These are phyloP conservation scores for Habroteleia sp. DNA, from an alignment of 2,888 invertebrate species.

Conservation along the genomic window DNA sequence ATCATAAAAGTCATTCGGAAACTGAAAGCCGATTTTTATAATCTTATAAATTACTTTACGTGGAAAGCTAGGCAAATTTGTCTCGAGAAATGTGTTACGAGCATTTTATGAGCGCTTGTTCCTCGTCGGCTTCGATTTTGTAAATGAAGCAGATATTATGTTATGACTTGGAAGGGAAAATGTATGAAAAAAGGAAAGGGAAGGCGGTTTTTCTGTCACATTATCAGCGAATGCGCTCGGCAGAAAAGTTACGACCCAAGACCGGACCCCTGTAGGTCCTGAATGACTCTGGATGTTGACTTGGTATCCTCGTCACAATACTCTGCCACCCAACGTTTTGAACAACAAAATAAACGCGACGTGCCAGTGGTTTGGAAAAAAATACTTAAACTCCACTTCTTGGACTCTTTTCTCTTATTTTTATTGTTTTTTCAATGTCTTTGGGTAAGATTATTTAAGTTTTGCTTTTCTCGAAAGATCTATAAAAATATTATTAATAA, in stretches of 20 bases:
- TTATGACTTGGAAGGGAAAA: slow-evolving; percentile 42
- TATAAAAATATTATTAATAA: slow-evolving; percentile 46
- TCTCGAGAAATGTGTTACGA: slow-evolving; percentile 11
- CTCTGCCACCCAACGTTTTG: slow-evolving; percentile 47
- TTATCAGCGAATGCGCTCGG: slow-evolving; percentile 40
- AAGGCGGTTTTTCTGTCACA: slow-evolving; percentile 35
- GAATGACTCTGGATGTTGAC: slow-evolving; percentile 41
- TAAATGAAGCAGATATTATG: slow-evolving; percentile 29
- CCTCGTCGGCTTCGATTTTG: slow-evolving; percentile 2
- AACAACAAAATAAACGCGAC: slow-evolving; percentile 39
- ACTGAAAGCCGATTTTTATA: slow-evolving; percentile 17
- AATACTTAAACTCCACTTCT: slow-evolving; percentile 2
- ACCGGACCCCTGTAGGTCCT: slow-evolving; percentile 48
- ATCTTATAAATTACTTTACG: slow-evolving; percentile 30
- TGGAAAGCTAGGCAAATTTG: slow-evolving; percentile 28
- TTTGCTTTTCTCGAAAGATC: slow-evolving; percentile 25
- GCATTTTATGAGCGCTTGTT: slow-evolving; percentile 26
- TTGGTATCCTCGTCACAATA: slow-evolving; percentile 43
- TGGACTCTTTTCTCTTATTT: slow-evolving; percentile 20
- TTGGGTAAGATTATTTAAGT: neutral
- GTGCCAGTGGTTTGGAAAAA: slow-evolving; percentile 12
- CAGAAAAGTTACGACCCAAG: slow-evolving; percentile 34
- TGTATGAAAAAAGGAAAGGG: slow-evolving; percentile 17
- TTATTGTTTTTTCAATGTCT: slow-evolving; percentile 37
- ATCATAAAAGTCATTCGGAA: slow-evolving; percentile 28